phyloP scores from a whole-genome alignment of 2,888 invertebrate species.

The Mesochorus sp. region DNA sequence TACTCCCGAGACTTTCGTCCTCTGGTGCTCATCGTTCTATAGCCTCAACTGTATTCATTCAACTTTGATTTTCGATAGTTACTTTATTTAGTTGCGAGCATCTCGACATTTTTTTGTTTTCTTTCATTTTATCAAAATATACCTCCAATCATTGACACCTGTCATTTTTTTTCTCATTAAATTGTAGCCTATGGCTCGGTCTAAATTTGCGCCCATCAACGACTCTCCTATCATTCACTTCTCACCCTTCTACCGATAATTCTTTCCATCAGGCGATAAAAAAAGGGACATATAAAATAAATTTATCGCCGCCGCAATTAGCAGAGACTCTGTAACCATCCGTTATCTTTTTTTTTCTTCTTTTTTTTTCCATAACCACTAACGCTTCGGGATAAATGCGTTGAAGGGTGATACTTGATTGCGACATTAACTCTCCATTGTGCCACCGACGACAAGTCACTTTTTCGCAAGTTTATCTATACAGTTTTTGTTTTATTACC shows the following conservation, averaged over 20 bases:
- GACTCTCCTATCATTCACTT: constrained; percentile 40
- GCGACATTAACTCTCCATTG: constrained; percentile 68
- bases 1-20: constrained; percentile 60
- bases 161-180: constrained; percentile 26
- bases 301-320: constrained; percentile 78
- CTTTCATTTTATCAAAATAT: constrained; percentile 3
- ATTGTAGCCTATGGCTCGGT: constrained; percentile 18
- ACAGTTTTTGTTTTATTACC: constrained; percentile 5
- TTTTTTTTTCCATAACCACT: constrained; percentile 37
- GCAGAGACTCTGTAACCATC: constrained; percentile 53
- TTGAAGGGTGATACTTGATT: constrained; percentile 62
- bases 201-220: constrained; percentile 6
- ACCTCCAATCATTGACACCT: background rate
- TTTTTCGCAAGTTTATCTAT: constrained; percentile 42
- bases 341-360: constrained; percentile 10
- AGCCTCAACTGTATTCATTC: constrained; percentile 39
- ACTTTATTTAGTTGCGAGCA: background rate
- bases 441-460: constrained; percentile 53
- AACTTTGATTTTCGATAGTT: constrained; percentile 9
- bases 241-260: constrained; percentile 66
- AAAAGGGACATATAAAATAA: constrained; percentile 75
- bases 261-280: constrained; percentile 64
- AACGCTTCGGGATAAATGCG: constrained; percentile 42
- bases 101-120: background rate
- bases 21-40: constrained; percentile 17